These are phyloP conservation scores for Trisateles emortualis DNA, from an alignment of 2,888 invertebrate genomes.

Conservation along the genomic window DNA sequence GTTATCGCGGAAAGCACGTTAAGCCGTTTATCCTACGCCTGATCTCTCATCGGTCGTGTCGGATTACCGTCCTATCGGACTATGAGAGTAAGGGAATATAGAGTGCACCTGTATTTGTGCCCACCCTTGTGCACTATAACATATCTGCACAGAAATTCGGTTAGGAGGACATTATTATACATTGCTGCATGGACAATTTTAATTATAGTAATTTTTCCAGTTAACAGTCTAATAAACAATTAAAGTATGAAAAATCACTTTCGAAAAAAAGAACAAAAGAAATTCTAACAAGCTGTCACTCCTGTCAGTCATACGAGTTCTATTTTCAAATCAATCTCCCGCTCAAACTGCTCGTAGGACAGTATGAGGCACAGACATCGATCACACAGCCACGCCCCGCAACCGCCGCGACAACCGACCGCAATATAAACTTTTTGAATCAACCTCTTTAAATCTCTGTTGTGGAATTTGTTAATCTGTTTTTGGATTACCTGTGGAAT, in stretches of 20 bases:
- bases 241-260: constrained; percentile 6
- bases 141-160: too few relatives aligned
- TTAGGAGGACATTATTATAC: too few relatives aligned
- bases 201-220: neutral
- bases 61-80: too few relatives aligned
- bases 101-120: too few relatives aligned
- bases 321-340: constrained; percentile 51
- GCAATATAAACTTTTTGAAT: constrained; percentile 68
- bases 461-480: constrained; percentile 49
- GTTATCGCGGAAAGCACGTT: too few relatives aligned
- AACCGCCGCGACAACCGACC: constrained; percentile 55
- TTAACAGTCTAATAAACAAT: neutral
- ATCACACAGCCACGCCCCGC: constrained; percentile 78
- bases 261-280: constrained; percentile 5
- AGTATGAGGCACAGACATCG: constrained; percentile 63
- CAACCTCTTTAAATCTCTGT: constrained; percentile 42
- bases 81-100: too few relatives aligned
- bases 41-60: too few relatives aligned
- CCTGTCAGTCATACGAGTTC: constrained; percentile 28
- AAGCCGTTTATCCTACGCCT: too few relatives aligned
- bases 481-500: constrained; percentile 40
- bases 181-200: too few relatives aligned
- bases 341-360: constrained; percentile 30
- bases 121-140: too few relatives aligned
- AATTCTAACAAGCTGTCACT: constrained; percentile 42